Evolutionary conservation across 1,140 invertebrate species (phyloP).

Genomic region (Nephila pilipes): DNA sequence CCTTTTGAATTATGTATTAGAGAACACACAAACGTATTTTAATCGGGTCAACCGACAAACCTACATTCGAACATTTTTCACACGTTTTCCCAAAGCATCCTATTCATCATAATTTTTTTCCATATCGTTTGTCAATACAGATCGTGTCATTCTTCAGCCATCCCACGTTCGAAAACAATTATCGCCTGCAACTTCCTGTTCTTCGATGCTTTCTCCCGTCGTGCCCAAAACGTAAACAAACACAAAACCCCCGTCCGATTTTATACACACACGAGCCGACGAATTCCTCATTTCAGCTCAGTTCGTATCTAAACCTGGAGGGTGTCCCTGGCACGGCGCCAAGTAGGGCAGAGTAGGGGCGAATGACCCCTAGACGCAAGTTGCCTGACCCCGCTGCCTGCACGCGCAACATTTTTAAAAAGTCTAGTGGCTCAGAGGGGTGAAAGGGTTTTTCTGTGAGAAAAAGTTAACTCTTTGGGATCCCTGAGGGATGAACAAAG

Average conservation of each 20-base stretch:
- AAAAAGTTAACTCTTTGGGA: constrained; percentile 22
- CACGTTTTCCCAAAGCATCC: neutral
- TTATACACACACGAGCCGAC: neutral
- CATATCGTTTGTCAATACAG: neutral
- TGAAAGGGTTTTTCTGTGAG: constrained; percentile 47
- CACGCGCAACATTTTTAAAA: too few relatives aligned
- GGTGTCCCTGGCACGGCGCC: constrained; percentile 43
- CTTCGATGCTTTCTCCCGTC: neutral
- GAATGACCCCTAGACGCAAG: constrained; percentile 54
- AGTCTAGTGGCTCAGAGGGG: neutral
- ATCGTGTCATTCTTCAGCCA: neutral
- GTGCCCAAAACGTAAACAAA: constrained; percentile 20
- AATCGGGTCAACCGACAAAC: neutral
- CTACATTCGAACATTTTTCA: neutral
- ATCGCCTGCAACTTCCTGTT: constrained; percentile 26
- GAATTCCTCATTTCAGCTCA: neutral
- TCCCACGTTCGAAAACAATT: constrained; percentile 31
- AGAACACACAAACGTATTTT: neutral
- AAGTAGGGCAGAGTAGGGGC: constrained; percentile 51
- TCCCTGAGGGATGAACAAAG: neutral
- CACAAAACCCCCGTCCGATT: constrained; percentile 13
- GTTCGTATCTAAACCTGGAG: constrained; percentile 9
- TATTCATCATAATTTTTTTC: constrained; percentile 2
- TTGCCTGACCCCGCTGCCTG: constrained; percentile 37
- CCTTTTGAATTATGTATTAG: neutral